These are phyloP conservation scores for Dorcus parallelipipedus DNA, from an alignment of 2,888 invertebrate species.

Conservation along the genomic window DNA sequence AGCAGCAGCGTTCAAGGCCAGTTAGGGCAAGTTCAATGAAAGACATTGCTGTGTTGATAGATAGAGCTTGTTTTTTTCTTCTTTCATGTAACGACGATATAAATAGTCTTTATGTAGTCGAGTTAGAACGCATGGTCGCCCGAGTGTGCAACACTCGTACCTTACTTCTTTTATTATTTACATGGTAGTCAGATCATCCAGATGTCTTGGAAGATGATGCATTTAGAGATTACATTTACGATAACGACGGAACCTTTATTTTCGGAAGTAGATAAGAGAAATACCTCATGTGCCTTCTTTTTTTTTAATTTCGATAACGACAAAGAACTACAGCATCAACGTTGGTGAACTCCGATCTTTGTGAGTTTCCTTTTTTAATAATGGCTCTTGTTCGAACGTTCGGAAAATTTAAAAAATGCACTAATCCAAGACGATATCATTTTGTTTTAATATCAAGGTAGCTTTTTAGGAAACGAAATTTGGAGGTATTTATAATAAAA, in stretches of 20 bases:
- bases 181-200: neutral
- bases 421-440: too few species aligned
- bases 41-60: slow-evolving; percentile 27
- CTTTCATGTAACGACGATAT: slow-evolving; percentile 30
- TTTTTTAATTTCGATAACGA: neutral
- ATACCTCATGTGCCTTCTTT: neutral
- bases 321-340: neutral
- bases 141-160: slow-evolving; percentile 18
- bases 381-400: too few species aligned
- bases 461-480: too few species aligned
- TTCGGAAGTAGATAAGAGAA: too few species aligned
- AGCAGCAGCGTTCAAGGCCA: slow-evolving; percentile 22
- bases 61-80: slow-evolving; percentile 24
- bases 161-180: slow-evolving; percentile 1
- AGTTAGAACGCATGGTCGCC: slow-evolving; percentile 27
- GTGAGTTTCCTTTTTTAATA: too few species aligned
- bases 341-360: too few species aligned
- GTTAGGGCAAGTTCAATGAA: slow-evolving; percentile 28
- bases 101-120: slow-evolving; percentile 27
- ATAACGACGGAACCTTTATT: too few species aligned
- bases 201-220: too few species aligned
- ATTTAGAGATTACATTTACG: too few species aligned
- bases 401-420: too few species aligned
- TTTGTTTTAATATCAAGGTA: too few species aligned
- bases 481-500: too few species aligned